A percentile compares a stretch with the other conserved stretches of the same genome.
These are phyloP conservation scores for Astur gentilis DNA, from an alignment of 2,113 vertebrate species.

Conservation along the genomic window DNA sequence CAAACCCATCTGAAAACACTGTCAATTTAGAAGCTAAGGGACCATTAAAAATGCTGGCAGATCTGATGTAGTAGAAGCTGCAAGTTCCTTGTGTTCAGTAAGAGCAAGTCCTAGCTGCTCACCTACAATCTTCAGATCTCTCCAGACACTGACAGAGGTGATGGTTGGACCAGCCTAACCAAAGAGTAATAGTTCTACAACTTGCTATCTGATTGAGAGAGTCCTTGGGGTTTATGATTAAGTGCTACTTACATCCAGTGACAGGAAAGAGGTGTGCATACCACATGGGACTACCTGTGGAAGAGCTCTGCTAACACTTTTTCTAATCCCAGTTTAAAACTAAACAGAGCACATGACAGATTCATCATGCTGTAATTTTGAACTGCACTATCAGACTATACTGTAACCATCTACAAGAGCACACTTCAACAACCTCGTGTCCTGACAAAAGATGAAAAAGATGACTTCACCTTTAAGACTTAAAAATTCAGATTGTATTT, in stretches of 20 bases:
- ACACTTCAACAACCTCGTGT: background rate
- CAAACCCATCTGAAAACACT: background rate
- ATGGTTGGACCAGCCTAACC: constrained; percentile 16
- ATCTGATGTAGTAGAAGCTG: background rate
- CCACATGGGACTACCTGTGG: background rate
- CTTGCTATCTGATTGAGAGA: background rate
- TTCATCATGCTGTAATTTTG: background rate
- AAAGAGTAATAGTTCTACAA: background rate
- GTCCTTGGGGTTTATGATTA: background rate
- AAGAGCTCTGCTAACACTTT: background rate
- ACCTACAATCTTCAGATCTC: background rate
- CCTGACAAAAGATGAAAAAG: background rate
- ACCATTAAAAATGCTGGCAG: background rate
- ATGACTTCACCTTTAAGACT: background rate
- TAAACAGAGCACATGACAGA: background rate
- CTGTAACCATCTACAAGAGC: background rate
- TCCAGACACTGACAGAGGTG: background rate
- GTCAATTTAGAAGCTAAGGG: background rate
- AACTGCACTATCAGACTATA: background rate
- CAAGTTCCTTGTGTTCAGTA: background rate
- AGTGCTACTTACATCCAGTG: background rate
- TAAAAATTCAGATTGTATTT: background rate
- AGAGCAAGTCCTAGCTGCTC: background rate
- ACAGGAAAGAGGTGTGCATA: background rate
- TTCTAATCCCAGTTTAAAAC: background rate